Conservation (phyloP, 2,113 vertebrate species). For the Manacus vitellinus region DNA sequence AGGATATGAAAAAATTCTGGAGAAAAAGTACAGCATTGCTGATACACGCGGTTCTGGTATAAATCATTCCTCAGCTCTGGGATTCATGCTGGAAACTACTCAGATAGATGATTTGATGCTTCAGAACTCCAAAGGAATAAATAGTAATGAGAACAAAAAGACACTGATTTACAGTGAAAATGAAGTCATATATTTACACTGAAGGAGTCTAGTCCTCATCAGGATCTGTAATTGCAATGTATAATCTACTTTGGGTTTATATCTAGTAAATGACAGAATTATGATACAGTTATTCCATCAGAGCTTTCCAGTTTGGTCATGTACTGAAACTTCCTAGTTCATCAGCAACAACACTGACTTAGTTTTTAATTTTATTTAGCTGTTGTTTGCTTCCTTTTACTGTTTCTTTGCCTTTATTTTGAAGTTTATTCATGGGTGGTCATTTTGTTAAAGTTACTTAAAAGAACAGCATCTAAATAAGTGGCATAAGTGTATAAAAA, state of each 20-base stretch:
- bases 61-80: constrained; percentile 55
- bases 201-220: background rate
- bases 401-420: background rate
- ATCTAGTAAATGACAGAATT: background rate
- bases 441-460: background rate
- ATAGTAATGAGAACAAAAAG: constrained; percentile 26
- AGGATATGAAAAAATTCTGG: constrained; percentile 67
- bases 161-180: constrained; percentile 29
- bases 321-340: background rate
- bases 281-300: background rate
- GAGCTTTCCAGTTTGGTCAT: background rate
- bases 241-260: background rate
- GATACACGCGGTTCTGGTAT: constrained; percentile 60
- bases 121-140: constrained; percentile 30
- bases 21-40: constrained; percentile 30
- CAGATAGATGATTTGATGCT: constrained; percentile 43
- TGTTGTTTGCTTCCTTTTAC: background rate
- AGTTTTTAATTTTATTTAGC: background rate
- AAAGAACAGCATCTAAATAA: background rate
- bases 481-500: background rate
- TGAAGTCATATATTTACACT: constrained; percentile 24
- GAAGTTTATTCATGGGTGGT: background rate
- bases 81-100: constrained; percentile 44
- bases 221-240: background rate
- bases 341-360: background rate